Evolutionary conservation across 2,113 vertebrate genomes (phyloP), one percentile per base, ranked within the genome.

Genomic region (Addax nasomaculatus): DNA sequence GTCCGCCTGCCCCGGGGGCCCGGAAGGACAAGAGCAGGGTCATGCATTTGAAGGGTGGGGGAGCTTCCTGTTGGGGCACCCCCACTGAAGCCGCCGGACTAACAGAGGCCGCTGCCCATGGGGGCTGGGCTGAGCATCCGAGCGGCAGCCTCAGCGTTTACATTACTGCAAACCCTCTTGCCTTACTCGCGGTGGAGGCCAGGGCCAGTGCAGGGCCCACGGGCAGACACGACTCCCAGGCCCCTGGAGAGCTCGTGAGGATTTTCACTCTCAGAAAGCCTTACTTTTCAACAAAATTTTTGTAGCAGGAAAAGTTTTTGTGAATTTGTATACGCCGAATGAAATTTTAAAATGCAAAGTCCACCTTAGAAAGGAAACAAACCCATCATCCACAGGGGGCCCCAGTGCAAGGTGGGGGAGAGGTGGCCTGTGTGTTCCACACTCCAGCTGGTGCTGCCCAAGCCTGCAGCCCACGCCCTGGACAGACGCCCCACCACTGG

Each of bases 151-250:
- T 78, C 30, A 12, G 43, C 29, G 95, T 99, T 98, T 98, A 98
- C 98, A 97, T 49, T 49, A 78, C 98, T 92, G 90, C 98, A 98
- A 92, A 98, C 98, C 96, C 97, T 95, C 98, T 98, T 99, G 99
- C 99, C 99, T 99, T 99, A 99, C 95, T 96, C 85, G 45, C 87
- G 55, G 98, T 14, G 96, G 94, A 45, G 85, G 80, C 97, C 95
- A 62, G 93, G 94, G 96, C 81, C 93, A 94, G 98, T 97, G 96
- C 97, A 2, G 95, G 97, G 96, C 96, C 95, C 90, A 14, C 36
- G 23, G 95, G 97, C 80, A 90, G 97, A 85, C 92, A 51, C 57
- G n/a, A 96, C 16, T 4, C 5, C 25, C 10, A 23, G 93, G 85
- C 55, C 76, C 6, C 51, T 1, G 83, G 80, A 45, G 73, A 49